Percentiles rank a stretch among this genome's conserved stretches.
Evolutionary conservation across 2,797 vertebrate species (phyloP).

Genomic region (Phataginus tetradactyla): DNA sequence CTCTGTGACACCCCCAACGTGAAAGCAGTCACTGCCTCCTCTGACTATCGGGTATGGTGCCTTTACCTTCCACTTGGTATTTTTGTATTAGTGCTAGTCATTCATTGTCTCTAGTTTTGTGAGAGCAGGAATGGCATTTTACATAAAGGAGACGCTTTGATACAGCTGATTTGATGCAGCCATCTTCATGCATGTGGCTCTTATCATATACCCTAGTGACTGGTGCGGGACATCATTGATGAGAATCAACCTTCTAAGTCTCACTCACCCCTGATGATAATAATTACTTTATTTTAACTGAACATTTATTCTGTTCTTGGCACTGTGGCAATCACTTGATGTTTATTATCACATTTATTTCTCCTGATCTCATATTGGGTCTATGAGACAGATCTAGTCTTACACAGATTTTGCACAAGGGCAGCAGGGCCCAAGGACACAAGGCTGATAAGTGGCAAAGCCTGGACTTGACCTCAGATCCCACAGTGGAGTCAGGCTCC

Average conservation of each 20-base stretch:
- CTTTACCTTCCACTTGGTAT: no score
- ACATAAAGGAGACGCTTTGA: neutral
- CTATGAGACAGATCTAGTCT: neutral
- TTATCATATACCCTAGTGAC: neutral
- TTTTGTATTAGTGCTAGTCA: neutral
- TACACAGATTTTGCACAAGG: neutral
- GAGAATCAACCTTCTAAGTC: neutral
- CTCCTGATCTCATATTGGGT: neutral
- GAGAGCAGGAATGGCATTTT: neutral
- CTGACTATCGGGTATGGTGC: rapidly evolving
- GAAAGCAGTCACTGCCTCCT: neutral
- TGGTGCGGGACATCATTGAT: no score
- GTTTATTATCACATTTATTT: neutral
- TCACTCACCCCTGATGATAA: no score
- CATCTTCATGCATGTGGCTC: no score
- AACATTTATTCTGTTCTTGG: neutral
- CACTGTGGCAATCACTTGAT: no score
- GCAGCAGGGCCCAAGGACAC: neutral
- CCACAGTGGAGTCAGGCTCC: neutral
- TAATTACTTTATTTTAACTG: neutral
- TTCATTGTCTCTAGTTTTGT: neutral
- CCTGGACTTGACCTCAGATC: neutral
- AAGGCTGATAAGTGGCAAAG: neutral
- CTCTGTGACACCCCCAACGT: neutral
- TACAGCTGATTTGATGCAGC: no score